Evolutionary conservation across 2,113 vertebrate genomes (phyloP).

Genomic region (Hippocampus comes): DNA sequence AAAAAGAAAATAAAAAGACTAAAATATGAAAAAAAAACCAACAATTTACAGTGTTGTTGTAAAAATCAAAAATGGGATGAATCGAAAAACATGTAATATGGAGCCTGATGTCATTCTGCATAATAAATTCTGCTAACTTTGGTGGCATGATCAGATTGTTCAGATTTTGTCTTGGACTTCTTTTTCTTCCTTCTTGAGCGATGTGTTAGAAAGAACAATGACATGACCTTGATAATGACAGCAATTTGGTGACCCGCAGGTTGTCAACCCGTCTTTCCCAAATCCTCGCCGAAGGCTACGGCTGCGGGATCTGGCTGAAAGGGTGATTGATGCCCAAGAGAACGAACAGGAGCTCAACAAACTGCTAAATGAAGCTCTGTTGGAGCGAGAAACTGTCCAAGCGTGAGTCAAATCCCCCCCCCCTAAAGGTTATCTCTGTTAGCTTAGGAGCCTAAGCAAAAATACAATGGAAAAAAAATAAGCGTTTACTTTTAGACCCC

Average conservation of each 20-base stretch:
- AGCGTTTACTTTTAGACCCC: background rate
- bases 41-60: background rate
- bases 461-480: background rate
- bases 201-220: background rate
- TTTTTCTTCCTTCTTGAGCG: background rate
- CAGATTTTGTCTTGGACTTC: background rate
- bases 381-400: constrained; percentile 88
- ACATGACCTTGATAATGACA: background rate
- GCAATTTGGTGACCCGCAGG: constrained; percentile 40
- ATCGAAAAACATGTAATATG: background rate
- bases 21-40: background rate
- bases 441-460: background rate
- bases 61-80: background rate
- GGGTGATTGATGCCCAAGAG: constrained; percentile 81
- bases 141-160: background rate
- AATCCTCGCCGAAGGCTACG: constrained; percentile 88
- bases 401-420: constrained; percentile 70
- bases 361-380: constrained; percentile 87
- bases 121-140: background rate
- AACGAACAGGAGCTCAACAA: constrained; percentile 93
- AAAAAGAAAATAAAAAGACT: background rate
- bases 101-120: background rate
- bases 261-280: constrained; percentile 90
- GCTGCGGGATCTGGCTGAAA: constrained; percentile 84
- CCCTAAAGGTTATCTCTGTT: background rate